Evolutionary conservation across 2,797 vertebrate genomes (phyloP).

Genomic region (Euphonia xanthogaster): DNA sequence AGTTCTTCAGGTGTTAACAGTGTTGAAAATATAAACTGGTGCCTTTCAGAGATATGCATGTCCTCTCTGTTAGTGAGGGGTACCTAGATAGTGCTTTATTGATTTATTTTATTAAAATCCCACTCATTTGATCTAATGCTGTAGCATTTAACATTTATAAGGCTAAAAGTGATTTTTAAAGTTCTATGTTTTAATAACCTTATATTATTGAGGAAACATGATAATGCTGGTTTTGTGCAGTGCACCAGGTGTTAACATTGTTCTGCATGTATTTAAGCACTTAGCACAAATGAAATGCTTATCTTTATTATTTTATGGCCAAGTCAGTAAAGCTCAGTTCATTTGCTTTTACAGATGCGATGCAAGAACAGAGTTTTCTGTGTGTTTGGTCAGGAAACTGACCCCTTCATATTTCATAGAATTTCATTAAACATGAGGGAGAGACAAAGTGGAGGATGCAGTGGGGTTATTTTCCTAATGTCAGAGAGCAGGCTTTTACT

Average conservation of each 20-base stretch:
- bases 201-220: neutral
- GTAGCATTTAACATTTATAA: neutral
- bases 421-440: neutral
- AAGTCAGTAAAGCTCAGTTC: neutral
- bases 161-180: neutral
- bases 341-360: neutral
- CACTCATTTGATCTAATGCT: neutral
- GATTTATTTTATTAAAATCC: neutral
- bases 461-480: neutral
- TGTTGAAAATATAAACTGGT: neutral
- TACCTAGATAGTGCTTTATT: neutral
- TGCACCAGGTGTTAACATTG: fast-evolving
- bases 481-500: neutral
- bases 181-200: neutral
- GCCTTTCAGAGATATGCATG: neutral
- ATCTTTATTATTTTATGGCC: neutral
- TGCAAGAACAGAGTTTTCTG: neutral
- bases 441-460: neutral
- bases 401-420: fast-evolving
- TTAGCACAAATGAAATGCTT: neutral
- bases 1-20: neutral
- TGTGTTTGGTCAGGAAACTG: neutral
- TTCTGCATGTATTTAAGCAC: neutral
- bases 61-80: neutral
- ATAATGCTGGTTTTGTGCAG: neutral